Evolutionary conservation across 2,113 vertebrate genomes (phyloP).

Genomic region (Chunga burmeisteri): DNA sequence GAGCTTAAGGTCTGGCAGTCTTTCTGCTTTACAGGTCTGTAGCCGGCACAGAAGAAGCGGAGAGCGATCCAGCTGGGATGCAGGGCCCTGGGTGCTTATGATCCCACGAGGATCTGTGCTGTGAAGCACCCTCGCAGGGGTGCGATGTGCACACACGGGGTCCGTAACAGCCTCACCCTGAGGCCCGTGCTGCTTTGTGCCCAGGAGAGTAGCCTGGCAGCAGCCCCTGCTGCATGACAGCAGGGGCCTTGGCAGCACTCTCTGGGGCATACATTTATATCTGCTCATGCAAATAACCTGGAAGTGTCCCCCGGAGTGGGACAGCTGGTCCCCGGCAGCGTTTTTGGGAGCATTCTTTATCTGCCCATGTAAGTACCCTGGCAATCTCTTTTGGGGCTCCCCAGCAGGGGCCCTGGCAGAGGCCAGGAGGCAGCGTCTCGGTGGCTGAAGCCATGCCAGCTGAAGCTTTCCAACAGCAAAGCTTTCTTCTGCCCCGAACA

Average conservation of each 20-base stretch:
- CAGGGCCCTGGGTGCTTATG: not conserved
- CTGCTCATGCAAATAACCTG: constrained; percentile 35
- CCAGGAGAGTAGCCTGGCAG: not conserved
- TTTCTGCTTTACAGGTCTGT: constrained; percentile 33
- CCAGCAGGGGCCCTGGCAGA: constrained; percentile 40
- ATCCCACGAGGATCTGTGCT: not conserved
- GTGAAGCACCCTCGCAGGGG: not conserved
- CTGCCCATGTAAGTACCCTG: not conserved
- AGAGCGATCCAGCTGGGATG: not conserved
- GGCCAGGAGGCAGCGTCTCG: not conserved
- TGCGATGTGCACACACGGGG: not conserved
- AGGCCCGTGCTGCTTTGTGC: not conserved
- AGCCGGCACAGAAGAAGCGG: not conserved
- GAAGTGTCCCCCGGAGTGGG: not conserved
- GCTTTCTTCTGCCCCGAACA: not conserved
- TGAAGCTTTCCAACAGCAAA: constrained; percentile 19
- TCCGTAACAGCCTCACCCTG: not conserved
- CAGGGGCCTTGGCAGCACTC: constrained; percentile 5
- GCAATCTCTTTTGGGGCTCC: not conserved
- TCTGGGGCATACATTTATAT: not conserved
- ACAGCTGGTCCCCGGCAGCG: constrained; percentile 27
- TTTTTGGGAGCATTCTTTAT: constrained; percentile 8
- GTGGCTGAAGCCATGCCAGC: not conserved
- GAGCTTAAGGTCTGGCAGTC: constrained; percentile 9
- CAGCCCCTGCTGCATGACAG: not conserved